A percentile compares a stretch with the other conserved stretches of the same genome.
These are phyloP conservation scores for Ectemnius continuus DNA, from an alignment of 2,888 invertebrate species.

Conservation along the genomic window DNA sequence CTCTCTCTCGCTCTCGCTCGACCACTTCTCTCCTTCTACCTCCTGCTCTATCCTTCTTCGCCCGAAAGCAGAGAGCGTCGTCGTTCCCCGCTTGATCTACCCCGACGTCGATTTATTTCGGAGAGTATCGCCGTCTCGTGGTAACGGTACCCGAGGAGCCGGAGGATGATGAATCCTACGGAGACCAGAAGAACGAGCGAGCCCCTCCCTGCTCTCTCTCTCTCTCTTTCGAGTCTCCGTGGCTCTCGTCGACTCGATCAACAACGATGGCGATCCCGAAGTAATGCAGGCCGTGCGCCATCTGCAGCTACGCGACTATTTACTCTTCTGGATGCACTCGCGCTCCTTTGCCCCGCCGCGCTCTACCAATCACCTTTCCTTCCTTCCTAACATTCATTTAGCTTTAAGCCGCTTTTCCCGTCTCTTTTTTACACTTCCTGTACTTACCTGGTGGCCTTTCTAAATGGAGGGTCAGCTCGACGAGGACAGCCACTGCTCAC, in stretches of 20 bases:
- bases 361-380: too few species aligned
- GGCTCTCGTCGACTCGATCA: too few species aligned
- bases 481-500: too few species aligned
- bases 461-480: too few species aligned
- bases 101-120: conserved; percentile 32
- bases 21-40: neutral
- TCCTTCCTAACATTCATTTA: too few species aligned
- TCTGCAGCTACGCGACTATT: conserved; percentile 71
- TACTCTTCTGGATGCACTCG: conserved; percentile 5
- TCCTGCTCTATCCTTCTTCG: conserved; percentile 6
- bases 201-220: conserved; percentile 50
- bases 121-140: conserved; percentile 42
- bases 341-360: too few species aligned
- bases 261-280: conserved; percentile 54
- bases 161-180: conserved; percentile 45
- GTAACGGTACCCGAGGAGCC: conserved; percentile 36
- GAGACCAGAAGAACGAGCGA: conserved; percentile 45
- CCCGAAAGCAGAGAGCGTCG: neutral
- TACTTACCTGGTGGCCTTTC: too few species aligned
- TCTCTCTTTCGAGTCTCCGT: neutral
- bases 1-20: neutral
- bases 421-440: too few species aligned
- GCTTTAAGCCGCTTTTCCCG: too few species aligned
- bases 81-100: conserved; percentile 20
- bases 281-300: conserved; percentile 69